Percentiles rank a stretch among this genome's conserved stretches.
Evolutionary conservation across 1,140 invertebrate genomes (phyloP).

Genomic region (Helicoverpa armigera): DNA sequence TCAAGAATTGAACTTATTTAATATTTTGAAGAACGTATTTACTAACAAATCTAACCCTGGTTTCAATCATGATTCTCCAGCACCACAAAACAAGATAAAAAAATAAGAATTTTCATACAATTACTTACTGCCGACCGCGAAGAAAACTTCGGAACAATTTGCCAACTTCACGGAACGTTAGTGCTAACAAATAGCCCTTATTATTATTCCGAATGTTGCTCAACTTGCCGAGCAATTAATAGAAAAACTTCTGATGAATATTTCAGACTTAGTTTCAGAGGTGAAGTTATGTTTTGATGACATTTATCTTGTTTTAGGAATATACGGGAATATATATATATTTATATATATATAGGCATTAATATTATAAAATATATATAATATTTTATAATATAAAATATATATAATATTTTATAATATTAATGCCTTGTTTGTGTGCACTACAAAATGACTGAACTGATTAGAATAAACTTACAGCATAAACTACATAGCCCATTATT

Average conservation of each 20-base stretch:
- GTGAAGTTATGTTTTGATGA: neutral
- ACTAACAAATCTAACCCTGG: neutral
- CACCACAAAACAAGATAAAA: neutral
- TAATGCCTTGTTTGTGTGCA: too few relatives aligned
- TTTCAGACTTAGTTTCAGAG: neutral
- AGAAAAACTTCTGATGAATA: slow-evolving; percentile 25
- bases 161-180: slow-evolving; percentile 27
- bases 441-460: too few relatives aligned
- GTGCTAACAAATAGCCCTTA: slow-evolving; percentile 16
- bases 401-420: too few relatives aligned
- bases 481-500: too few relatives aligned
- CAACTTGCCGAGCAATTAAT: slow-evolving; percentile 17
- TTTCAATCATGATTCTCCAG: neutral
- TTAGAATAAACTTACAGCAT: too few relatives aligned
- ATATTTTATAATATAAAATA: too few relatives aligned
- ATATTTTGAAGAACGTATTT: too few relatives aligned
- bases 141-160: slow-evolving; percentile 9
- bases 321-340: too few relatives aligned
- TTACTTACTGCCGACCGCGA: neutral
- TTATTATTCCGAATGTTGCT: slow-evolving; percentile 29
- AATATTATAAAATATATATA: too few relatives aligned
- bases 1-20: too few relatives aligned
- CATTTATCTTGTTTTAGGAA: neutral
- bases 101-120: slow-evolving; percentile 11
- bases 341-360: too few relatives aligned